These are phyloP conservation scores for Triops longicaudatus DNA, from an alignment of 1,140 invertebrate genomes.

Conservation along the genomic window DNA sequence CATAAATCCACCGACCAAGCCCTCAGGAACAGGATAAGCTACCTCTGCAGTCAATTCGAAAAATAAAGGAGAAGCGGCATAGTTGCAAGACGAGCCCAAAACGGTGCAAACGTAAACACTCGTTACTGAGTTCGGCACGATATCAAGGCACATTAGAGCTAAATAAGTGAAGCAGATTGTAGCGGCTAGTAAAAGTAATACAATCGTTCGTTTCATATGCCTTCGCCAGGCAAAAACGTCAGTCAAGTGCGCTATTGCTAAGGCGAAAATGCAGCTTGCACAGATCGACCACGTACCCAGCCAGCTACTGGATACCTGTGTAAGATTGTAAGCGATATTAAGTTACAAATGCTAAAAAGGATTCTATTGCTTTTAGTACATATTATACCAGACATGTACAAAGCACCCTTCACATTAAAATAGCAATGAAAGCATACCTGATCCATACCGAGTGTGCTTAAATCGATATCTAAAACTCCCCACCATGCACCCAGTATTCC, in stretches of 20 bases:
- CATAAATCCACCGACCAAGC: conserved; percentile 43
- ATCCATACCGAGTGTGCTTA: conserved; percentile 37
- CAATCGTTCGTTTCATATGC: conserved; percentile 37
- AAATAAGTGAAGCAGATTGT: conserved; percentile 40
- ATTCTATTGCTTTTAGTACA: no score
- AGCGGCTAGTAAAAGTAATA: conserved; percentile 35
- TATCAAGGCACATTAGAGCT: conserved; percentile 30
- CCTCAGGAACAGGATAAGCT: conserved; percentile 45
- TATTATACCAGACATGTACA: no score
- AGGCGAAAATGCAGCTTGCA: conserved; percentile 35
- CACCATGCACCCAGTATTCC: conserved; percentile 43
- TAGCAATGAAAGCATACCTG: conserved; percentile 36
- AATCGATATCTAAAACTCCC: conserved; percentile 40
- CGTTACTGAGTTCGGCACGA: conserved; percentile 30
- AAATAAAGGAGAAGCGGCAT: conserved; percentile 43
- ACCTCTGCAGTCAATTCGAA: conserved; percentile 45
- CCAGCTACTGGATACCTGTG: conserved; percentile 32
- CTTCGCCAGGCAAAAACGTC: conserved; percentile 36
- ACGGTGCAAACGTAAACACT: conserved; percentile 36
- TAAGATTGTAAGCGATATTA: conserved; percentile 34
- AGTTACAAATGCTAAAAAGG: no score
- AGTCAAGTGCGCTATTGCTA: conserved; percentile 36
- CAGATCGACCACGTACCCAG: conserved; percentile 40
- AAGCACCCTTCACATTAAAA: conserved; percentile 12
- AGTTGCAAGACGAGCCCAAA: conserved; percentile 40